Conservation (phyloP, 2,888 invertebrate genomes). For the Metallyticus violacea region DNA sequence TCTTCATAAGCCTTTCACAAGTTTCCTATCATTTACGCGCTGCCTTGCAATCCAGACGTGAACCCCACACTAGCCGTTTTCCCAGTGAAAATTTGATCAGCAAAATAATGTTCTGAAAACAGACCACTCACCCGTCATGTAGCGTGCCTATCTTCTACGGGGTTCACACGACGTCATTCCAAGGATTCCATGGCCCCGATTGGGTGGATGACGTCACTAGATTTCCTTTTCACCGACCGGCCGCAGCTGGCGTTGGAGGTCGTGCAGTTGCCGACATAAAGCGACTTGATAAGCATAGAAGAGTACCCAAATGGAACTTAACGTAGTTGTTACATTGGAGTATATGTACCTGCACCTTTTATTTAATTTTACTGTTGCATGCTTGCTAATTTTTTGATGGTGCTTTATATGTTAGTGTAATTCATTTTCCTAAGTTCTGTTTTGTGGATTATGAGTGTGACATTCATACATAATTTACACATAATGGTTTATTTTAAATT, state of each 20-base stretch:
- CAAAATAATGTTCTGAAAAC: slow-evolving; percentile 53
- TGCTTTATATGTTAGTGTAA: no score
- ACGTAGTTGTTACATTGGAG: no score
- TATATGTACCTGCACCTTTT: no score
- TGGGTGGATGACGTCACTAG: slow-evolving; percentile 36
- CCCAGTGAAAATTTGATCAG: slow-evolving; percentile 50
- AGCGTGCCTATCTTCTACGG: slow-evolving; percentile 41
- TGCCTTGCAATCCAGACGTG: slow-evolving; percentile 10
- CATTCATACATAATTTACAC: no score
- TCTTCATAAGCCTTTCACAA: background rate
- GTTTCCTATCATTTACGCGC: background rate
- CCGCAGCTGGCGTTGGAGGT: background rate
- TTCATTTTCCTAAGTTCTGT: no score
- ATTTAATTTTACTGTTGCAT: no score
- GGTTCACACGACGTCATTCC: slow-evolving; percentile 38
- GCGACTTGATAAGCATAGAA: no score
- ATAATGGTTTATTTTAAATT: no score
- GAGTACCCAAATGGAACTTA: no score
- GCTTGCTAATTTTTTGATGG: no score
- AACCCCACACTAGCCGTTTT: slow-evolving; percentile 30
- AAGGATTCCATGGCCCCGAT: slow-evolving; percentile 37
- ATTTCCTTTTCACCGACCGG: background rate
- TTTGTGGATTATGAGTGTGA: no score
- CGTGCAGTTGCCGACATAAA: no score
- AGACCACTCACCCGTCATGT: slow-evolving; percentile 50